Evolutionary conservation across 2,797 vertebrate genomes (phyloP).

Genomic region (Myotis daubentonii): DNA sequence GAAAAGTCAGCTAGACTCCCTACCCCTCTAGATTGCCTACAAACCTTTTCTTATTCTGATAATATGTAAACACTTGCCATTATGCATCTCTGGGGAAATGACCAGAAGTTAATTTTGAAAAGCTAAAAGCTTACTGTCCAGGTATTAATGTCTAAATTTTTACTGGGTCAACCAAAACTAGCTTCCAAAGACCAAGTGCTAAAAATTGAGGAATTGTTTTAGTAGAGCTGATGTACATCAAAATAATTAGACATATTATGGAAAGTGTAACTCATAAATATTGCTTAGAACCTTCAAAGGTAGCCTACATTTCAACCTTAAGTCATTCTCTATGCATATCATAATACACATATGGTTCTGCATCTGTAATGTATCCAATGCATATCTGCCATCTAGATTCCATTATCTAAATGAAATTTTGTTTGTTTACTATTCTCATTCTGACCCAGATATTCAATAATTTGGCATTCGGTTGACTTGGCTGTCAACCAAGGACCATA

Average conservation of each 20-base stretch:
- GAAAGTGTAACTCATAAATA: neutral
- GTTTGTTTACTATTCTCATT: slow-evolving; percentile 39
- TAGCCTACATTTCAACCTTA: neutral
- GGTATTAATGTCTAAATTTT: slow-evolving; percentile 30
- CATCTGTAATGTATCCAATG: neutral
- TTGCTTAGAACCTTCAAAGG: neutral
- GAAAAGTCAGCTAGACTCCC: slow-evolving; percentile 21
- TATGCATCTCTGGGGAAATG: neutral
- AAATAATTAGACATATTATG: neutral
- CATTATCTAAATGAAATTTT: slow-evolving; percentile 49
- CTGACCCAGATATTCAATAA: slow-evolving; percentile 38
- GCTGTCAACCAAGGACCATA: neutral
- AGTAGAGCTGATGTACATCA: neutral
- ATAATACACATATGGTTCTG: neutral
- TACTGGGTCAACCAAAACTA: neutral
- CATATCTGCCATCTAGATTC: neutral
- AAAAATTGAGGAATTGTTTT: slow-evolving; percentile 18
- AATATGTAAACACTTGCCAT: neutral
- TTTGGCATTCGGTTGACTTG: neutral
- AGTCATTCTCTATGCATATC: neutral
- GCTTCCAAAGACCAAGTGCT: slow-evolving; percentile 11
- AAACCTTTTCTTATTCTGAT: neutral
- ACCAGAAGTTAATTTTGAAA: neutral
- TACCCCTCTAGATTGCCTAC: neutral
- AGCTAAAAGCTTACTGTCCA: slow-evolving; percentile 27